Base-by-base conservation (phyloP, 2,797 vertebrate genomes). In the Uromys caudimaculatus region DNA sequence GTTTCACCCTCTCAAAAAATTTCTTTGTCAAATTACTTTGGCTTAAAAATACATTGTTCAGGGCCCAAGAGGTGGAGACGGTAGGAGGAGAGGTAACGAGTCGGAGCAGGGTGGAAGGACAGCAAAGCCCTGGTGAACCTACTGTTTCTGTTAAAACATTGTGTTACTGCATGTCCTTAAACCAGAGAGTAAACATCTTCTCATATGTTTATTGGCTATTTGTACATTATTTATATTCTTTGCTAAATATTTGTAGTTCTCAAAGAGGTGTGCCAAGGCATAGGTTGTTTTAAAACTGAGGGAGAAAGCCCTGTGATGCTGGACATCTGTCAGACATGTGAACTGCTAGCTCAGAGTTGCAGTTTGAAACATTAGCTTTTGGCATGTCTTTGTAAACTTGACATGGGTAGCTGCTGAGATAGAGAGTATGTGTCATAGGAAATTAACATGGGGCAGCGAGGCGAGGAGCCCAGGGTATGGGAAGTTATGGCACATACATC, bases 181-280 rank as follows among this genome's bases (percentile, higher is more conserved):
- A 79, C 75, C 73, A 71, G 76, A 95, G 96, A 96, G 83, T 87
- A 95, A 96, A 95, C 82, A 83, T 90, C 75, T 92, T 89, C 88
- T 92, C 67, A 27, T 44, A 21, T 97, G 76, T 96, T 96, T 96
- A 95, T 94, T 95, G 89, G 78, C 86, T 95, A 76, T 92, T 97
- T 95, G 58, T 95, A 86, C 90, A 87, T 98, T 94, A 71, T 97
- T 96, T 97, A 95, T 97, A 94, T 83, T 97, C 89, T 86, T 87
- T 91, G 82, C 69, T 95, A 97, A 97, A 97, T 94, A 97, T 93
- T 96, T 96, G 86, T 75, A 95, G 73, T 96, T 96, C 95, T 89
- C 93, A 95, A 96, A 95, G 95, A 29, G 38, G 7, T 87, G 14
- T 95, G 95, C 85, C 95, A 96, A 83, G 52, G 44, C 21, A 62